Evolutionary conservation across 2,888 invertebrate genomes (phyloP).

Genomic region (Epiblema foenella): DNA sequence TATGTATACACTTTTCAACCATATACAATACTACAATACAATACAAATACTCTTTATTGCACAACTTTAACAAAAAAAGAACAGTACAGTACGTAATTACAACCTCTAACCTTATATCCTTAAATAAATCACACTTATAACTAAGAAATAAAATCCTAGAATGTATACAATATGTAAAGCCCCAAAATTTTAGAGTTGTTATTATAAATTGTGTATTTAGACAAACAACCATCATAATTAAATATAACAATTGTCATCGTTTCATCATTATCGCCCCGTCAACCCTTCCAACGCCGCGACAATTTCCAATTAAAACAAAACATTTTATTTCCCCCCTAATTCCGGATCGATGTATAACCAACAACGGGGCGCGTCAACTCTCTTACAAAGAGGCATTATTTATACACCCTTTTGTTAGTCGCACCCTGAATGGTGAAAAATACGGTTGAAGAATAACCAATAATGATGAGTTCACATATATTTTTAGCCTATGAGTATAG

Average conservation of each 20-base stretch:
- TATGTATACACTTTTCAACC: no score
- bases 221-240: conserved; percentile 10
- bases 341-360: conserved; percentile 35
- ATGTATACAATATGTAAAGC: no score
- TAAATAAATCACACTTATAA: no score
- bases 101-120: no score
- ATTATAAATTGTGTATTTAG: neutral
- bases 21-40: no score
- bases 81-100: no score
- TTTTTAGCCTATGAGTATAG: neutral
- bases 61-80: no score
- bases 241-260: conserved; percentile 17
- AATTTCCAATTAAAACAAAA: conserved; percentile 35
- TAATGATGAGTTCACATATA: neutral
- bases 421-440: conserved; percentile 10
- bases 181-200: no score
- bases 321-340: conserved; percentile 33
- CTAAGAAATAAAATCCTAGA: no score
- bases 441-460: neutral
- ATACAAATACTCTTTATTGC: no score
- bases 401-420: conserved; percentile 13
- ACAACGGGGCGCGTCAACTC: conserved; percentile 32
- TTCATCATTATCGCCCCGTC: conserved; percentile 15
- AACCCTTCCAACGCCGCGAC: conserved; percentile 13
- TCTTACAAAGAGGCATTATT: conserved; percentile 39